A percentile compares a stretch with the other conserved stretches of the same genome.
Conservation (phyloP, 2,888 invertebrate species). For the Agrotis ipsilon region DNA sequence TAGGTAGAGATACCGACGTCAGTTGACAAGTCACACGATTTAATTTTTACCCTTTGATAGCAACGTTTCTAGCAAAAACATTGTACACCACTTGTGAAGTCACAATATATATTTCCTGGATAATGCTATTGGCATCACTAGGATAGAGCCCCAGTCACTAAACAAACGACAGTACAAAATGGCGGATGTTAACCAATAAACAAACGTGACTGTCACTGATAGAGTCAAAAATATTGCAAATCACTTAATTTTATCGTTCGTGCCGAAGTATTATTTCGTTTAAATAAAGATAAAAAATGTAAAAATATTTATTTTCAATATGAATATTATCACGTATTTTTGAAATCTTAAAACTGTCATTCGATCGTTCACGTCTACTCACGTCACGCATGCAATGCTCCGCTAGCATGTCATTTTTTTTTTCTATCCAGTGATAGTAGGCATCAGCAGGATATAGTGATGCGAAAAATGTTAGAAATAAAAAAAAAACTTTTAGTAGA, state of each 20-base stretch:
- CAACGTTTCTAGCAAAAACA: conserved; percentile 88
- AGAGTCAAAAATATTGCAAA: conserved; percentile 70
- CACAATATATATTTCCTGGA: conserved; percentile 83
- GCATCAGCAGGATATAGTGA: conserved; percentile 39
- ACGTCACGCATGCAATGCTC: conserved; percentile 76
- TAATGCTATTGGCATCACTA: conserved; percentile 86
- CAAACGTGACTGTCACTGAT: conserved; percentile 89
- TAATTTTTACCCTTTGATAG: conserved; percentile 83
- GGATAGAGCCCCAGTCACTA: conserved; percentile 87
- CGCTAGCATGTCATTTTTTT: conserved; percentile 63
- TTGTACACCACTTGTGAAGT: conserved; percentile 86
- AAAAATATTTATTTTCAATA: conserved; percentile 83
- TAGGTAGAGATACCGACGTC: conserved; percentile 87
- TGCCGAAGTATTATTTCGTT: conserved; percentile 72
- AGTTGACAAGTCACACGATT: conserved; percentile 87
- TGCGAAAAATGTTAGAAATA: background rate
- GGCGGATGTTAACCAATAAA: conserved; percentile 91
- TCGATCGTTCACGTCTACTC: conserved; percentile 85
- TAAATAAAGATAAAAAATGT: conserved; percentile 83
- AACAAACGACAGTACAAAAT: conserved; percentile 91
- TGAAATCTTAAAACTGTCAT: conserved; percentile 87
- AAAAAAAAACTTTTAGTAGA: conserved; percentile 34
- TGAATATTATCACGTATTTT: conserved; percentile 83
- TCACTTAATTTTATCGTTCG: conserved; percentile 77
- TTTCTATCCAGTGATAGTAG: conserved; percentile 55